phyloP scores from a whole-genome alignment of 2,888 invertebrate species.

The Erebia epiphron region DNA sequence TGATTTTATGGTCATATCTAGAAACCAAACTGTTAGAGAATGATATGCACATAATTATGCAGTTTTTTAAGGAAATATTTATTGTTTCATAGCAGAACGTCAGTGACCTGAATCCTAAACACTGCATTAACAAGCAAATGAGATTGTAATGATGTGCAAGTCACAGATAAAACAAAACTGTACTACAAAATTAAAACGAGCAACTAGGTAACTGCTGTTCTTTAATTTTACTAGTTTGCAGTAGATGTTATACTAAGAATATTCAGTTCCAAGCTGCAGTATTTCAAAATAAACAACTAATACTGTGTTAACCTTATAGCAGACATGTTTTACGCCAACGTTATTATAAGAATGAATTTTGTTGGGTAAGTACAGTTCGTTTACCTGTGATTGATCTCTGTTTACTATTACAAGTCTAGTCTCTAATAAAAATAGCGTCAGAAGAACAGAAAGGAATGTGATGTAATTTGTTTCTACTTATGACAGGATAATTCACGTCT shows the following conservation, averaged over 20 bases:
- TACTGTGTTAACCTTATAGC: background rate
- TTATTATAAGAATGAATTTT: conserved; percentile 2
- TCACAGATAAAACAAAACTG: background rate
- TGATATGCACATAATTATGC: no score
- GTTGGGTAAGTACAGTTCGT: conserved; percentile 12
- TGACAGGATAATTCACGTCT: no score
- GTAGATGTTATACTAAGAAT: background rate
- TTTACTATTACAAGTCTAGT: background rate
- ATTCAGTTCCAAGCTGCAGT: conserved; percentile 1
- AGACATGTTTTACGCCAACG: conserved; percentile 8
- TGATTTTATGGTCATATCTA: no score
- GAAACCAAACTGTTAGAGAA: no score
- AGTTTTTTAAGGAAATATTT: no score
- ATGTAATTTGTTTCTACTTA: no score
- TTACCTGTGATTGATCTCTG: background rate
- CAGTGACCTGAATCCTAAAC: no score
- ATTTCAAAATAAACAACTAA: conserved; percentile 15
- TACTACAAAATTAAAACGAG: background rate
- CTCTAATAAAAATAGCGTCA: background rate
- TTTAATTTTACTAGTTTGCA: background rate
- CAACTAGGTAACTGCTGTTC: background rate
- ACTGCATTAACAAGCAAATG: background rate
- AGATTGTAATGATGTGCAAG: background rate
- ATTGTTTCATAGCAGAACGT: no score
- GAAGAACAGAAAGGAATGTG: no score